These are phyloP conservation scores for Carposina sasakii DNA, from an alignment of 1,140 invertebrate species.

Conservation along the genomic window DNA sequence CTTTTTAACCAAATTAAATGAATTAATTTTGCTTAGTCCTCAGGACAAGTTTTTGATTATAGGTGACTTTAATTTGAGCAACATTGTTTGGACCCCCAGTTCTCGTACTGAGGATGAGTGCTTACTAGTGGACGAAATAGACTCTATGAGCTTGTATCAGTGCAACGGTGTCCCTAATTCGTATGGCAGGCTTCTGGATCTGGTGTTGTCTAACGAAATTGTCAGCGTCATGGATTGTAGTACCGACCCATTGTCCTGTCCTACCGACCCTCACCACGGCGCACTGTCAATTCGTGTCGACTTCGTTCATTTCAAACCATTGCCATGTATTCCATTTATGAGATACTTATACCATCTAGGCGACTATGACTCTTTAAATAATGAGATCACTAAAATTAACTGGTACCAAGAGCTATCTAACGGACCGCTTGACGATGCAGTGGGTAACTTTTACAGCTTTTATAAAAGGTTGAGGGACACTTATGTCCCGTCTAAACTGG, in stretches of 20 bases:
- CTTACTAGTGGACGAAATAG: slow-evolving; percentile 16
- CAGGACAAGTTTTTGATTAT: slow-evolving; percentile 11
- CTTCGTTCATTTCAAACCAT: neutral
- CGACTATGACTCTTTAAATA: no score
- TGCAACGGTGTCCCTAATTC: slow-evolving; percentile 15
- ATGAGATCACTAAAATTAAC: no score
- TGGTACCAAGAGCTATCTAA: no score
- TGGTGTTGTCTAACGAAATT: slow-evolving; percentile 14
- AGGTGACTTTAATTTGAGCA: slow-evolving; percentile 15
- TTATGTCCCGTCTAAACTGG: no score
- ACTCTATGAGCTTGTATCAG: slow-evolving; percentile 4
- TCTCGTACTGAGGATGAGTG: slow-evolving; percentile 1
- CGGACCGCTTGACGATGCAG: no score
- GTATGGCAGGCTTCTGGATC: slow-evolving; percentile 15
- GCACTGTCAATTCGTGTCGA: slow-evolving; percentile 11
- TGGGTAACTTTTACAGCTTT: no score
- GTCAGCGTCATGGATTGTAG: slow-evolving; percentile 11
- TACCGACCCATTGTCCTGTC: slow-evolving; percentile 13
- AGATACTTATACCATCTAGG: slow-evolving; percentile 10
- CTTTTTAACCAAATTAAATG: neutral
- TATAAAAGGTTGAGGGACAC: no score
- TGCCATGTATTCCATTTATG: slow-evolving; percentile 1
- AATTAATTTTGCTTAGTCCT: slow-evolving; percentile 3
- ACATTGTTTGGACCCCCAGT: neutral
- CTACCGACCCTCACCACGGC: slow-evolving; percentile 16